Evolutionary conservation across 2,113 vertebrate genomes (phyloP).

Genomic region (Hippocampus abdominalis): DNA sequence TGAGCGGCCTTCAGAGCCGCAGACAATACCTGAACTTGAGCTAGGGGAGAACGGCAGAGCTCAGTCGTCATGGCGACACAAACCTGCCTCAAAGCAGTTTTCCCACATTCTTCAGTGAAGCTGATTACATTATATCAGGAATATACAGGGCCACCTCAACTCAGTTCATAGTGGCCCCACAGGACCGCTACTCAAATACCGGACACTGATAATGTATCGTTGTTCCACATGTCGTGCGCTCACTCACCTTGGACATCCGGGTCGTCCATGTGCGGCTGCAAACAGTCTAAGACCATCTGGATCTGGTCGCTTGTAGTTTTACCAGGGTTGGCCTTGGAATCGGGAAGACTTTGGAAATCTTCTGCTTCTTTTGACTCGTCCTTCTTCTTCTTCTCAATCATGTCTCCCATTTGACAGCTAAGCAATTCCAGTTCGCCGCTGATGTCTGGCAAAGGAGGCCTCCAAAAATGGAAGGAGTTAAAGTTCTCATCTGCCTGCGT

Average conservation of each 20-base stretch:
- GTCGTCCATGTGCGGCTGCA: slow-evolving; percentile 81
- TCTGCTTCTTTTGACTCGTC: slow-evolving; percentile 32
- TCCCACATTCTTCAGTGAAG: too few species aligned
- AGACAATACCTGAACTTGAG: slow-evolving; percentile 83
- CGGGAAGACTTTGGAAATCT: slow-evolving; percentile 21
- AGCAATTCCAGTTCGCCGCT: slow-evolving; percentile 82
- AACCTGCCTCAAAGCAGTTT: too few species aligned
- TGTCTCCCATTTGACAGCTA: slow-evolving; percentile 48
- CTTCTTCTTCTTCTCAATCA: slow-evolving; percentile 15
- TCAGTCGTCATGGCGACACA: too few species aligned
- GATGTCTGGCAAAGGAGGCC: slow-evolving; percentile 82
- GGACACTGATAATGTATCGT: too few species aligned
- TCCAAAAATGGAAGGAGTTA: slow-evolving; percentile 83
- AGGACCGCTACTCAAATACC: too few species aligned
- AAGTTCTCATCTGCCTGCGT: slow-evolving; percentile 72
- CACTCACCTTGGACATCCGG: slow-evolving; percentile 84
- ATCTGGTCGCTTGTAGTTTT: slow-evolving; percentile 79
- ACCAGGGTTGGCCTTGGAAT: slow-evolving; percentile 40
- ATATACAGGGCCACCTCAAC: too few species aligned
- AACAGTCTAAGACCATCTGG: slow-evolving; percentile 81
- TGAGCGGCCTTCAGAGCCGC: slow-evolving; percentile 81
- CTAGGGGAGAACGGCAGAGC: slow-evolving; percentile 50
- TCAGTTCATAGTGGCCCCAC: too few species aligned
- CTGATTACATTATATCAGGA: too few species aligned
- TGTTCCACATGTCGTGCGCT: not conserved